Evolutionary conservation across 2,797 vertebrate species (phyloP), one percentile per base, ranked within the genome.

Genomic region (Halcyon badia): DNA sequence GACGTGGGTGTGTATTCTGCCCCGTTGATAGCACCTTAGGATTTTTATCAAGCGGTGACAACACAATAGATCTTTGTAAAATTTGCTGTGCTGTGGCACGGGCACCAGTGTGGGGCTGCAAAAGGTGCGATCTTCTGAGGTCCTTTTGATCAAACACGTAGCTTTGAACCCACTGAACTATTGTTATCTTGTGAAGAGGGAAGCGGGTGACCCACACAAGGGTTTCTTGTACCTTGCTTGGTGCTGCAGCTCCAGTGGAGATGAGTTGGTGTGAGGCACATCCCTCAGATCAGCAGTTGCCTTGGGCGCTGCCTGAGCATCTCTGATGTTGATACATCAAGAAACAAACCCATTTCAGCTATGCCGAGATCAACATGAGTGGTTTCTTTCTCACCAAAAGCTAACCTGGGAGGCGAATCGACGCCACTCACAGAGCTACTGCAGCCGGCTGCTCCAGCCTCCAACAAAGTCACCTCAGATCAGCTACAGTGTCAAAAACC

Each of bases 61-160:
- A 66, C 1, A 33, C 1, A 1, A 83, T 44, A 20, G 57, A 54
- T 33, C 87, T 57, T n/a, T 41, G n/a, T 35, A 33, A 41, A 37
- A 77, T 42, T 16, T 1, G 5, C 62, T 5, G 41, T 26, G 39
- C 61, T 20, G 80, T 30, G 69, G 48, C 46, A 15, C 8, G 33
- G 25, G 37, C 35, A 75, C 10, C 44, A 22, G 66, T 2, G 0
- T 4, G 11, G 33, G 48, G 26, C 51, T 61, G 56, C 6, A 21
- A n/a, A 44, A 56, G 54, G 33, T 52, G 42, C 4, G 2, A 30
- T 7, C 6, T 22, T 37, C 65, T 6, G 71, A 60, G 52, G 31
- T 31, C 1, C 9, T 48, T 79, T 6, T 16, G 39, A 13, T 10
- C 2, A 6, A 37, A 24, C 4, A 1, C 0, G 48, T 5, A 10